A percentile compares a stretch with the other conserved stretches of the same genome.
These are phyloP conservation scores for Eriosoma lanigerum DNA, from an alignment of 1,140 invertebrate genomes.

Conservation along the genomic window DNA sequence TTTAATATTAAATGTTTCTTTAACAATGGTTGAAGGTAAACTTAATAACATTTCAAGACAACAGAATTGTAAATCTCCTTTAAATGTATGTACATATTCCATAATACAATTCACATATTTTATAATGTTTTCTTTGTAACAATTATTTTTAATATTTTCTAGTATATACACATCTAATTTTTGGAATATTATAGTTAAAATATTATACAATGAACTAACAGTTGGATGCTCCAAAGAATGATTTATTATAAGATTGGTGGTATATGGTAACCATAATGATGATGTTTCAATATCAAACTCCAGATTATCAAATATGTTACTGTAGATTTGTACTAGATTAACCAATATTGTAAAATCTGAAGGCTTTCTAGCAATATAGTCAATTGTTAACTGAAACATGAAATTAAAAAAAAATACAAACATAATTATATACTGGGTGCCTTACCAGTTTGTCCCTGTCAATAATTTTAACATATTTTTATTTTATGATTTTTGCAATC, in stretches of 20 bases:
- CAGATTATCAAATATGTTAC: background rate
- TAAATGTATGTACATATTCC: conserved; percentile 3
- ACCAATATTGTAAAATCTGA: background rate
- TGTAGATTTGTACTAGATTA: conserved; percentile 14
- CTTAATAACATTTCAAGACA: conserved; percentile 19
- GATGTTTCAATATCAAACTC: conserved; percentile 2
- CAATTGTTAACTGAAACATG: background rate
- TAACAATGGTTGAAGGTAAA: conserved; percentile 6
- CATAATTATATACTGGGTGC: too few relatives aligned
- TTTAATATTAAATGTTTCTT: conserved; percentile 12
- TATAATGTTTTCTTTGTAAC: background rate
- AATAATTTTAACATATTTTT: too few relatives aligned
- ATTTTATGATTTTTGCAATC: too few relatives aligned
- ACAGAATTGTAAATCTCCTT: conserved; percentile 9
- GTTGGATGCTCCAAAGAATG: conserved; percentile 14
- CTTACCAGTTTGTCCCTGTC: too few relatives aligned
- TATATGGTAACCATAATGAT: conserved; percentile 2
- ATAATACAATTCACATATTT: conserved; percentile 15
- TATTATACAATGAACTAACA: conserved; percentile 22
- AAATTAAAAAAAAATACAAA: background rate
- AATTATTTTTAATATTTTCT: background rate
- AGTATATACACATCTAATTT: background rate
- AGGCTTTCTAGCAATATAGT: background rate
- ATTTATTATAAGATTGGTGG: background rate
- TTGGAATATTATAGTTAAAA: conserved; percentile 9